Evolutionary conservation across 2,113 vertebrate species (phyloP).

Genomic region (Cyprinus carpio): DNA sequence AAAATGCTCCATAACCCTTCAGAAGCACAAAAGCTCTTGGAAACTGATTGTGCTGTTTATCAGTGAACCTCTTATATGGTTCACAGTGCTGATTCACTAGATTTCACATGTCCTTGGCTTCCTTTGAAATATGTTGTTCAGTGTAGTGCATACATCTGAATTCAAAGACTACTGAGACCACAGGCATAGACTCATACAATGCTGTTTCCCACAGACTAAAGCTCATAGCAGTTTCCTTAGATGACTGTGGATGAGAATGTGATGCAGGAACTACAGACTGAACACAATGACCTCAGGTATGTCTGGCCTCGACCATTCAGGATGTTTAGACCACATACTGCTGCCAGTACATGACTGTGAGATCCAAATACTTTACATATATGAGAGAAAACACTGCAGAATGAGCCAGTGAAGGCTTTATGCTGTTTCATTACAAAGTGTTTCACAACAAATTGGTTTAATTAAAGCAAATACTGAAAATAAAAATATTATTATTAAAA

Average conservation of each 20-base stretch:
- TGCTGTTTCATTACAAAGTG: background rate
- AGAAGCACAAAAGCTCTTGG: conserved; percentile 61
- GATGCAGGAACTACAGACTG: background rate
- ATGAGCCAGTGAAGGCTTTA: background rate
- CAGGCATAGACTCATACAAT: background rate
- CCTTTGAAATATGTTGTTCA: background rate
- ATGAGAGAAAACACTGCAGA: background rate
- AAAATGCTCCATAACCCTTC: background rate
- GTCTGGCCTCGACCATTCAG: background rate
- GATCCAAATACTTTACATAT: background rate
- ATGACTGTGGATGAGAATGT: background rate
- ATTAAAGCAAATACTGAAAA: background rate
- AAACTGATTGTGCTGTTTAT: background rate
- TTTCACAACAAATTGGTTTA: background rate
- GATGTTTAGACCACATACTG: background rate
- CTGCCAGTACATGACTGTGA: background rate
- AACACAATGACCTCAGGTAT: conserved; percentile 9
- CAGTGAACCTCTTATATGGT: background rate
- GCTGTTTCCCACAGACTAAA: background rate
- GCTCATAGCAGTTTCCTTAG: conserved; percentile 3
- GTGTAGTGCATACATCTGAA: background rate
- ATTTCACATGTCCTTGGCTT: background rate
- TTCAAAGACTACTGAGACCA: background rate
- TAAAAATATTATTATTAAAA: background rate
- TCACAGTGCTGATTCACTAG: background rate